These are phyloP conservation scores for Sebastes nivosus DNA, from an alignment of 2,797 vertebrate genomes.

Conservation along the genomic window DNA sequence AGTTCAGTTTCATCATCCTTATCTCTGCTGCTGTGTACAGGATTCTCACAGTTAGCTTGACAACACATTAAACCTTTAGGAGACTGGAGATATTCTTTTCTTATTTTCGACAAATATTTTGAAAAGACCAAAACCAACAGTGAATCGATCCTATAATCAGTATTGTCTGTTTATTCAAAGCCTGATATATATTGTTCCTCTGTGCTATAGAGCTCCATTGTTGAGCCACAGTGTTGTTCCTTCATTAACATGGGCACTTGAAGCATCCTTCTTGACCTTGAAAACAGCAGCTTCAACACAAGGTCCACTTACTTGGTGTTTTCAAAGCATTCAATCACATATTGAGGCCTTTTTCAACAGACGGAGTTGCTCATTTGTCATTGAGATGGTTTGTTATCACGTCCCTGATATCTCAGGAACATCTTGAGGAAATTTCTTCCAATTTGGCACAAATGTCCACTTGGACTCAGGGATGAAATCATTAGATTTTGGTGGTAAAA, in stretches of 20 bases:
- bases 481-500: no score
- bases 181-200: neutral
- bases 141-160: neutral
- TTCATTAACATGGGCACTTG: neutral
- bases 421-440: no score
- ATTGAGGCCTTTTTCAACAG: neutral
- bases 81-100: neutral
- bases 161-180: neutral
- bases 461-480: no score
- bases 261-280: neutral
- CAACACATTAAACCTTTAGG: neutral
- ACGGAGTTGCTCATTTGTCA: neutral
- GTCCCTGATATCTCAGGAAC: no score
- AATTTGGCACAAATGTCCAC: no score
- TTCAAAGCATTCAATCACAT: neutral
- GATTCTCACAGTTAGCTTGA: neutral
- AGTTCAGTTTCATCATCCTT: conserved; percentile 23
- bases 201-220: neutral
- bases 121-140: no score
- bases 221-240: neutral
- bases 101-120: neutral
- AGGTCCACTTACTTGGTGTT: no score
- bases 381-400: neutral
- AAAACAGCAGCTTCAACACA: no score
- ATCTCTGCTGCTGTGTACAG: conserved; percentile 4